Conservation (phyloP, 2,888 invertebrate genomes). For the Lithophane ornitopus region DNA sequence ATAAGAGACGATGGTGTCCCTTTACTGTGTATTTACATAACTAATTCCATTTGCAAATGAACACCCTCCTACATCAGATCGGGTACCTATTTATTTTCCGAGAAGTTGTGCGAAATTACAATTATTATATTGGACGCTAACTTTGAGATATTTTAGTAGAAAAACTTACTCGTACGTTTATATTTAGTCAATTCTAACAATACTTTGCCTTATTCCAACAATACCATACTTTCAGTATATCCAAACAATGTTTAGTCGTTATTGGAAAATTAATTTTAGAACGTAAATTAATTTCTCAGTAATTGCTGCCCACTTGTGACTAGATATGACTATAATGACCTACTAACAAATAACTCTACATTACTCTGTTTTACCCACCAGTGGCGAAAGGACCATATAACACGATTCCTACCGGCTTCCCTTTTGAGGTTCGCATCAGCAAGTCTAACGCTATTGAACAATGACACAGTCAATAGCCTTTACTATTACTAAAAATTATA, state of each 20-base stretch:
- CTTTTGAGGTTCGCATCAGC: no score
- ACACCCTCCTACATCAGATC: background rate
- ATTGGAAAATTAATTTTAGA: background rate
- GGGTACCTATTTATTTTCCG: slow-evolving; percentile 8
- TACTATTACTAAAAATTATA: no score
- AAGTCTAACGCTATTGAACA: no score
- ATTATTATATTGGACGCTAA: background rate
- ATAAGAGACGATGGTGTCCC: slow-evolving; percentile 5
- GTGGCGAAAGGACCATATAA: no score
- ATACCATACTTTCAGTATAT: background rate
- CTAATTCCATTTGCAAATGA: slow-evolving; percentile 43
- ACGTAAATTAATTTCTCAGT: background rate
- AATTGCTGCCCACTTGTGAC: background rate
- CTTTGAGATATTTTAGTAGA: background rate
- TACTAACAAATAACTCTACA: no score
- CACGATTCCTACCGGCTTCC: no score
- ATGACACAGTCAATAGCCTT: no score
- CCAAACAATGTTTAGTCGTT: background rate
- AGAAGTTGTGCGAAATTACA: background rate
- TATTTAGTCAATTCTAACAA: background rate
- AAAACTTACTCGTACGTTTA: background rate
- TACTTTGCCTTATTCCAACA: background rate
- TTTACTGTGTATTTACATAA: slow-evolving; percentile 33
- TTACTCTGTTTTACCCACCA: no score
- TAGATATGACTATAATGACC: no score